Percentiles rank a stretch among this genome's conserved stretches.
These are phyloP conservation scores for Yasuhikotakia modesta DNA, from an alignment of 2,797 vertebrate species.

Conservation along the genomic window DNA sequence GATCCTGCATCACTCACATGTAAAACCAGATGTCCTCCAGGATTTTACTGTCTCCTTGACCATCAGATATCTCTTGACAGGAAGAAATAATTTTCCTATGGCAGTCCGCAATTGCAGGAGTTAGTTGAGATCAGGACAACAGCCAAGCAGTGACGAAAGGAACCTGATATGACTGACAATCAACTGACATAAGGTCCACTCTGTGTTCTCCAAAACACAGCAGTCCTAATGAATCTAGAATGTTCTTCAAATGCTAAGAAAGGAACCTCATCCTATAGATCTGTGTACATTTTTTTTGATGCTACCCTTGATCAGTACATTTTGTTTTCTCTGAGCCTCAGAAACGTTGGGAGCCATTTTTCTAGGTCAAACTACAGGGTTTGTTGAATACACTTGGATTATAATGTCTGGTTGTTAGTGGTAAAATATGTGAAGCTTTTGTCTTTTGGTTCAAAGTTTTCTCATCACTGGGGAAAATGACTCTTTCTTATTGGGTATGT, in stretches of 20 bases:
- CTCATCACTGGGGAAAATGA: background rate
- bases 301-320: background rate
- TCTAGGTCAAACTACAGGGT: background rate
- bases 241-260: slow-evolving; percentile 23
- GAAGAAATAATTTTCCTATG: slow-evolving; percentile 17
- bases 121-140: slow-evolving; percentile 37
- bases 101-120: background rate
- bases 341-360: background rate
- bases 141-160: slow-evolving; percentile 23
- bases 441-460: background rate
- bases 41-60: slow-evolving; percentile 10
- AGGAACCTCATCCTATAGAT: slow-evolving; percentile 1
- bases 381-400: slow-evolving; percentile 7
- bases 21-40: slow-evolving; percentile 11
- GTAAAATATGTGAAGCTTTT: slow-evolving; percentile 22
- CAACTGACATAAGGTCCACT: slow-evolving; percentile 2
- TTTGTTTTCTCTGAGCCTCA: background rate
- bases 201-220: background rate
- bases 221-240: slow-evolving; percentile 16
- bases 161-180: slow-evolving; percentile 42
- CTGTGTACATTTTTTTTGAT: slow-evolving; percentile 19
- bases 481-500: background rate
- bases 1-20: background rate
- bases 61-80: slow-evolving; percentile 2
- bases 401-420: slow-evolving; percentile 10